Base-by-base conservation (phyloP, 2,888 invertebrate genomes). In the Sylvicola fuscatus region DNA sequence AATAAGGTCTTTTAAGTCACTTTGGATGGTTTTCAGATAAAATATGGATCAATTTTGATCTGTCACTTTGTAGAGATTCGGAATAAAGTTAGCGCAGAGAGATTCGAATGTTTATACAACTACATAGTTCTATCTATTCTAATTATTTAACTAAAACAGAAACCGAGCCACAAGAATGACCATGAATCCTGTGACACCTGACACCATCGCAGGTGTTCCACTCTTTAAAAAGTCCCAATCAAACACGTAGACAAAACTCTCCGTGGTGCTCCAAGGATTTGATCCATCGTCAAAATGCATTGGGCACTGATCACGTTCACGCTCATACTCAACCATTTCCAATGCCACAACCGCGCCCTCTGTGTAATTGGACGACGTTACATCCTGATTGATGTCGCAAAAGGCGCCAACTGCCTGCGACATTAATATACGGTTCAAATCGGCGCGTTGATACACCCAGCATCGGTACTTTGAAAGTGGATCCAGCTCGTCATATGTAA, bases 401-500 rank as follows among this genome's bases (percentile, higher is more conserved):
- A 78, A 87, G 1, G 93, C 83, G 3, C 93, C 92, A 37, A 90
- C 72, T 1, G 92, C 83, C 57, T 81, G 72, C 1, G 82, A 82
- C 71, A 79, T 72, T 11, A 76, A 62, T 47, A 95, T 76, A 53
- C 76, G 64, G 51, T 92, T 92, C 44, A 93, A 68, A 67, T 93
- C 93, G 33, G 89, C 79, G 48, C 95, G 68, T 56, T 95, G 93
- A 58, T 93, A 95, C 30, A 93, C 92, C 95, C 95, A 97, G 54
- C 95, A 97, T 47, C 93, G 74, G 55, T 92, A 97, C 54, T 80
- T 86, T 3, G 90, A 90, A 49, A 87, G 80, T 0, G 95, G 87
- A 64, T 97, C 95, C 47, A 93, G 66, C 52, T 90, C 90, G 54
- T 97, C 95, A 54, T 82, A 92, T 0, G 95, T 97, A 37, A 97